Evolutionary conservation across 2,797 vertebrate genomes (phyloP).

Genomic region (Lepus oiostolus): DNA sequence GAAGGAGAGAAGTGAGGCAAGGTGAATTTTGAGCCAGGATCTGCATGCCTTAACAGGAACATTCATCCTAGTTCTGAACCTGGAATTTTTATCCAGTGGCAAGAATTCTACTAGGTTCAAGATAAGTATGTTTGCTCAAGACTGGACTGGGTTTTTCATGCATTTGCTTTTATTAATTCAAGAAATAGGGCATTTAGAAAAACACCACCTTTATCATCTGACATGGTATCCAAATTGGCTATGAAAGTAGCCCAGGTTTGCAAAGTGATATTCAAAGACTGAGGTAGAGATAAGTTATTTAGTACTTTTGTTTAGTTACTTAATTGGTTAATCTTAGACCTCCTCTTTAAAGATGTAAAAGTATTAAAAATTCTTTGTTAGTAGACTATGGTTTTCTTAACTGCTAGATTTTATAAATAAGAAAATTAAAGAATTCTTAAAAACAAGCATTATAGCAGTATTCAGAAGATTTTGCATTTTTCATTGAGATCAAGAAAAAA

Average conservation of each 20-base stretch:
- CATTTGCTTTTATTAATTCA: slow-evolving; percentile 52
- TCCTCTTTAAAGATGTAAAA: slow-evolving; percentile 52
- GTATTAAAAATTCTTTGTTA: slow-evolving; percentile 64
- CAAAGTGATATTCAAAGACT: slow-evolving; percentile 40
- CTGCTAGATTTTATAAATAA: slow-evolving; percentile 63
- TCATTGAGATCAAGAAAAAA: slow-evolving; percentile 41
- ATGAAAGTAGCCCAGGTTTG: slow-evolving; percentile 59
- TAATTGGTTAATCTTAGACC: slow-evolving; percentile 56
- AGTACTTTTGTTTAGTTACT: slow-evolving; percentile 48
- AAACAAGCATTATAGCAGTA: slow-evolving; percentile 64
- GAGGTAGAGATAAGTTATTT: slow-evolving; percentile 22
- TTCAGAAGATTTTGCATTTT: slow-evolving; percentile 67
- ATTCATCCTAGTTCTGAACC: slow-evolving; percentile 38
- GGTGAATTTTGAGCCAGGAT: slow-evolving; percentile 54
- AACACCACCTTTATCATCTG: slow-evolving; percentile 29
- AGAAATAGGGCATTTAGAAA: slow-evolving; percentile 49
- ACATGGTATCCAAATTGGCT: not conserved
- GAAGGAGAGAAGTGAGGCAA: slow-evolving; percentile 39
- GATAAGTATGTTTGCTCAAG: slow-evolving; percentile 64
- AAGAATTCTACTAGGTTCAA: slow-evolving; percentile 47
- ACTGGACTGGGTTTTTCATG: slow-evolving; percentile 30
- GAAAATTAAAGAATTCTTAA: slow-evolving; percentile 63
- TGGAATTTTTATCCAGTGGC: slow-evolving; percentile 50
- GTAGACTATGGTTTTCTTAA: slow-evolving; percentile 23
- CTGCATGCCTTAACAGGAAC: slow-evolving; percentile 48